Evolutionary conservation across 2,888 invertebrate genomes (phyloP), one percentile per base, ranked within the genome.

Genomic region (Arctia plantaginis): DNA sequence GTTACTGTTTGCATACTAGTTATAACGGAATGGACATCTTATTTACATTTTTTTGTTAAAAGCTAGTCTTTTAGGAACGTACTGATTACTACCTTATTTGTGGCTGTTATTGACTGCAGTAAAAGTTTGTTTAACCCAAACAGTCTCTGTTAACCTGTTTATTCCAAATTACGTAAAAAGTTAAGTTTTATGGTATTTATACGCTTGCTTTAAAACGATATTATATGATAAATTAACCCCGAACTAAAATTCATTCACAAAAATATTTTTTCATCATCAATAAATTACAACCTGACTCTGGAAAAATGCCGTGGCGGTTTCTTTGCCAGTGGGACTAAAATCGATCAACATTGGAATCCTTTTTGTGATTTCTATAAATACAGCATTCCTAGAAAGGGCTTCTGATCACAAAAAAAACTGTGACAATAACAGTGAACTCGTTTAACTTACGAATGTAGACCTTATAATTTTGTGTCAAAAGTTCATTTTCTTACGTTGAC

Each of bases 291-390:
- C 75, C 80, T 80, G 70, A 75, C 75, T 69, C 33, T 71, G 72
- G 80, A 80, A 87, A 88, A 89, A 62, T 90, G 82, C 77, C 71
- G 69, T 77, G 82, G 82, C 91, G 92, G 92, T 87, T 82, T 87
- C 90, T 92, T 91, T 92, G 89, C 86, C 77, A 71, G 72, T 66
- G 73, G 68, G 77, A 69, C 86, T 87, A 87, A 90, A 86, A 92
- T 83, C 80, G 85, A 92, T 92, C 88, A 89, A 90, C 90, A 91
- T 90, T 88, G 89, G 89, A 92, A 92, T 93, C 90, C 92, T 90
- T 92, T 92, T 92, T 91, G 86, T 86, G 84, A 82, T 80, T 85
- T 87, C 89, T 84, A 91, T 92, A 90, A 90, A 93, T 89, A 90
- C 86, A 83, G 86, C 85, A 86, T 88, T 89, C 82, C 80, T 85